These are phyloP conservation scores for Enteromius viviparus DNA, from an alignment of 2,797 vertebrate genomes.

Conservation along the genomic window DNA sequence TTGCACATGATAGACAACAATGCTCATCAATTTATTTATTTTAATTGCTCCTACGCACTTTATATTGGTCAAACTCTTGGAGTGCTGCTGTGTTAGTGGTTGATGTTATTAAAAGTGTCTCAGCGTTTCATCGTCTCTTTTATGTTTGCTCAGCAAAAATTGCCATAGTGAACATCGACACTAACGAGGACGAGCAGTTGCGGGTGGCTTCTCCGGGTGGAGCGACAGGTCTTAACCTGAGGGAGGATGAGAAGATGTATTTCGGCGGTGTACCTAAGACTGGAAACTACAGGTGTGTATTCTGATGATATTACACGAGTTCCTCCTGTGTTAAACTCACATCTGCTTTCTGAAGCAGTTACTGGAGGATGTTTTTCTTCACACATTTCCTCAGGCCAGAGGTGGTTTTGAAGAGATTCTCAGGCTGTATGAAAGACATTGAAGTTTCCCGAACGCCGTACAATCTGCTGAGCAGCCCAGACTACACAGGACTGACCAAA, in stretches of 20 bases:
- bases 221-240: constrained; percentile 92
- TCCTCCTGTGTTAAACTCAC: background rate
- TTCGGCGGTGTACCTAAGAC: constrained; percentile 92
- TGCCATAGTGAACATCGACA: constrained; percentile 87
- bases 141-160: constrained; percentile 80
- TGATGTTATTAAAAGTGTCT: background rate
- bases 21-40: background rate
- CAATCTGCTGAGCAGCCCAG: constrained; percentile 91
- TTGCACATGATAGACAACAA: background rate
- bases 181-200: constrained; percentile 83
- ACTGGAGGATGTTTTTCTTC: constrained; percentile 28
- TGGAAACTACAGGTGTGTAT: constrained; percentile 89
- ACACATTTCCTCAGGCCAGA: constrained; percentile 81
- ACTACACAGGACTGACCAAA: constrained; percentile 93
- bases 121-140: constrained; percentile 1
- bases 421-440: constrained; percentile 93
- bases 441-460: constrained; percentile 95
- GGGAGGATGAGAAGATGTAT: constrained; percentile 90
- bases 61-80: background rate
- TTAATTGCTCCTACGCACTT: background rate
- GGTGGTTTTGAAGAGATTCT: constrained; percentile 87
- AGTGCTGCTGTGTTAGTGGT: background rate
- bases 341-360: background rate
- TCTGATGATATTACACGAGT: constrained; percentile 19
- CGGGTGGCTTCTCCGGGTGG: constrained; percentile 82